phyloP scores from a whole-genome alignment of 2,113 vertebrate species.

The Panthera uncia region DNA sequence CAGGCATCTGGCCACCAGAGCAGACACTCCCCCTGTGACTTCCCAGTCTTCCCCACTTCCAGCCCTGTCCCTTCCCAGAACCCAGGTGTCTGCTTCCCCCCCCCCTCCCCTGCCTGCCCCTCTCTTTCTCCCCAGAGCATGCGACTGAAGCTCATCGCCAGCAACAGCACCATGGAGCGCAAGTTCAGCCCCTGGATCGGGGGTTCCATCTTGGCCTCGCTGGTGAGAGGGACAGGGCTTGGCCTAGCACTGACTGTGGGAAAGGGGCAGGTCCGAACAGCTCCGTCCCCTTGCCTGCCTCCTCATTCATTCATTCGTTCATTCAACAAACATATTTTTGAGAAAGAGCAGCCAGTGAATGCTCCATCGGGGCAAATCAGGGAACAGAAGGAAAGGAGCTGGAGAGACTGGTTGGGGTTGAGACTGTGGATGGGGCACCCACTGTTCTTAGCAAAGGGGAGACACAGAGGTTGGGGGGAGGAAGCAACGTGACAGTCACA shows the following conservation, averaged over 20 bases:
- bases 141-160: slow-evolving; percentile 89
- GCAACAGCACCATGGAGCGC: slow-evolving; percentile 89
- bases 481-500: background rate
- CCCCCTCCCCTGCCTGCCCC: background rate
- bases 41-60: background rate
- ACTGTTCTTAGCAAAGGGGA: background rate
- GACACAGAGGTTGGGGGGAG: background rate
- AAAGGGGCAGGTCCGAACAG: background rate
- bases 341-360: background rate
- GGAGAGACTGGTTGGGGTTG: background rate
- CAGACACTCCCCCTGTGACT: background rate
- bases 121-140: slow-evolving; percentile 83
- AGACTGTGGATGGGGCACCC: background rate
- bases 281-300: background rate
- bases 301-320: background rate
- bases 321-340: slow-evolving; percentile 28
- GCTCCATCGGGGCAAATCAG: background rate
- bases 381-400: background rate
- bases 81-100: background rate
- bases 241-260: background rate
- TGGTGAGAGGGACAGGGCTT: slow-evolving; percentile 80
- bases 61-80: slow-evolving; percentile 14
- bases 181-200: slow-evolving; percentile 91
- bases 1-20: background rate
- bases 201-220: slow-evolving; percentile 88